Conservation (phyloP, 2,113 vertebrate species). For the Hemicordylus capensis region DNA sequence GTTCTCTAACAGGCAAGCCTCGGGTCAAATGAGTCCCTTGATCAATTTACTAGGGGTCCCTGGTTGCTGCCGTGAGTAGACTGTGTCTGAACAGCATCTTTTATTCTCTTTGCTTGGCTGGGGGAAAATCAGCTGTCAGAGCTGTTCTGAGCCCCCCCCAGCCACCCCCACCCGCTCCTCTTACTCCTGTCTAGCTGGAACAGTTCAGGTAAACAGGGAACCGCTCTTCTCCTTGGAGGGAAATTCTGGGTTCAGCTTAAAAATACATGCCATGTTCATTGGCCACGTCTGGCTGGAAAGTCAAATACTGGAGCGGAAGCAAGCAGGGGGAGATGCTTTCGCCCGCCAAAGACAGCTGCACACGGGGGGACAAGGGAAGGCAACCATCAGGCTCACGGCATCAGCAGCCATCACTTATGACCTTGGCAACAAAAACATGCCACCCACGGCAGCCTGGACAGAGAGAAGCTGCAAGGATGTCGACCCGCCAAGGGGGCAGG, state of each 20-base stretch:
- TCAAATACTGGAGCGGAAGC: background rate
- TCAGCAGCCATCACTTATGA: rapidly evolving
- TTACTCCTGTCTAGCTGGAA: conserved; percentile 28
- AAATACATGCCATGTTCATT: conserved; percentile 8
- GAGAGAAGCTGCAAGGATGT: too few relatives aligned
- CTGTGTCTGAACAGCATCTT: conserved; percentile 47
- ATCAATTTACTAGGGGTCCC: conserved; percentile 63
- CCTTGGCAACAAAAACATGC: background rate
- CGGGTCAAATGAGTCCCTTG: conserved; percentile 62
- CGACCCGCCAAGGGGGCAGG: too few relatives aligned
- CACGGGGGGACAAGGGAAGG: background rate
- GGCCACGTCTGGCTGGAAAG: background rate
- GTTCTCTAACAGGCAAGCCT: conserved; percentile 62
- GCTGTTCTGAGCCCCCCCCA: conserved; percentile 23
- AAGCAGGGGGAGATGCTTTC: background rate
- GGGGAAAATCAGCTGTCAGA: conserved; percentile 12
- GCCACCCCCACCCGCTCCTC: too few relatives aligned
- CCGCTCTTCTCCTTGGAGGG: conserved; percentile 11
- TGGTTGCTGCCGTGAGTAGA: conserved; percentile 40
- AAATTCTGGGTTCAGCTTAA: conserved; percentile 11
- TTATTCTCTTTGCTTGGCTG: conserved; percentile 44
- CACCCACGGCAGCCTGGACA: background rate
- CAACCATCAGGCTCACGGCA: conserved; percentile 31
- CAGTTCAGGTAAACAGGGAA: conserved; percentile 53
- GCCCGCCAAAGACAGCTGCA: conserved; percentile 31